Evolutionary conservation across 2,797 vertebrate genomes (phyloP).

Genomic region (Gadopsis bispinosus): DNA sequence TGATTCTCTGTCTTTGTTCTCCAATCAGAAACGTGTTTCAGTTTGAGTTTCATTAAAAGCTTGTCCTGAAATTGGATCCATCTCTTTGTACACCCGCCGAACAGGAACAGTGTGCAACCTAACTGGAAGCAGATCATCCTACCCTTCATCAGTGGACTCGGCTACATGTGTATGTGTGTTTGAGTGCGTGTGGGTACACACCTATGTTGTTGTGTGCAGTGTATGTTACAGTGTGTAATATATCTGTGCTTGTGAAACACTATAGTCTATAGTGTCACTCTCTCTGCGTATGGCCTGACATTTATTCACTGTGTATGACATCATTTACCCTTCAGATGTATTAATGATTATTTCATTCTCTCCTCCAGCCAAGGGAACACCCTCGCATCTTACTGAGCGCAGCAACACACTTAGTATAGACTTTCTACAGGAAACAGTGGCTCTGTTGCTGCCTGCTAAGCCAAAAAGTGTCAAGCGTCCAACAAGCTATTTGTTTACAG

Average conservation of each 20-base stretch:
- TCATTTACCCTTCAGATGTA: constrained; percentile 75
- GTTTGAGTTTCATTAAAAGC: constrained; percentile 87
- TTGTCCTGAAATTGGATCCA: constrained; percentile 82
- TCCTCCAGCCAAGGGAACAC: constrained; percentile 65
- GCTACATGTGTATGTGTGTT: constrained; percentile 40
- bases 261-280: constrained; percentile 52
- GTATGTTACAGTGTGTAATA: constrained; percentile 30
- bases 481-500: constrained; percentile 32
- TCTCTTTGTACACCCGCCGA: constrained; percentile 72
- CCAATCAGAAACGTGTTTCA: constrained; percentile 81
- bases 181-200: constrained; percentile 24
- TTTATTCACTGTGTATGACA: constrained; percentile 68
- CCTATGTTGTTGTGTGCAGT: constrained; percentile 39
- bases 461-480: constrained; percentile 34
- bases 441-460: constrained; percentile 26
- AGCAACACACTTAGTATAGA: constrained; percentile 41
- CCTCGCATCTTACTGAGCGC: constrained; percentile 46
- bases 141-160: constrained; percentile 48
- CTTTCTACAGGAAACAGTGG: constrained; percentile 69
- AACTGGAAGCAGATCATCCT: constrained; percentile 83
- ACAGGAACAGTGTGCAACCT: constrained; percentile 75
- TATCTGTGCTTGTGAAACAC: constrained; percentile 56
- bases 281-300: constrained; percentile 34
- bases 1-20: constrained; percentile 80
- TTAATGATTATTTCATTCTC: constrained; percentile 74